Percentiles rank a stretch among this genome's conserved stretches.
These are phyloP conservation scores for Zaprionus camerounensis DNA, from an alignment of 1,140 invertebrate genomes.

Conservation along the genomic window DNA sequence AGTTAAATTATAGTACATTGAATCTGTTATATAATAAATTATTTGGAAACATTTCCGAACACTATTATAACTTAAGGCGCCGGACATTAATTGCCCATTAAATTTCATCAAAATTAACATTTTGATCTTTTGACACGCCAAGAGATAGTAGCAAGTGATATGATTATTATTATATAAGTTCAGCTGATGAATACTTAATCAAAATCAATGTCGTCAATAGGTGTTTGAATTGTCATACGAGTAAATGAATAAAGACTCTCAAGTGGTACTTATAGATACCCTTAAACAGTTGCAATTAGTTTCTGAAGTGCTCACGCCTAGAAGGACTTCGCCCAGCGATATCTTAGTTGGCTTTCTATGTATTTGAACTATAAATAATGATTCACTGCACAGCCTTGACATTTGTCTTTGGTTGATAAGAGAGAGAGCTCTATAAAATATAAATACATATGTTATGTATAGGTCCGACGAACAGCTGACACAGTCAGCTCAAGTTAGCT, in stretches of 20 bases:
- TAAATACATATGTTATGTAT: constrained; percentile 1
- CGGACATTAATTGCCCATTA: background rate
- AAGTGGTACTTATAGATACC: constrained; percentile 25
- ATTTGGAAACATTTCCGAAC: background rate
- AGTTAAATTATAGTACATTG: background rate
- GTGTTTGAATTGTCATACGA: constrained; percentile 34
- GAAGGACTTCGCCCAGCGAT: constrained; percentile 3
- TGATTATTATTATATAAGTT: constrained; percentile 37
- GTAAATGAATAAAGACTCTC: constrained; percentile 11
- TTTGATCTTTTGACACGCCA: background rate
- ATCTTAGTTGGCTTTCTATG: background rate
- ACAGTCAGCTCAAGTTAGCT: constrained; percentile 24
- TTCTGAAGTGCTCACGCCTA: constrained; percentile 3
- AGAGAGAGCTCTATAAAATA: constrained; percentile 14
- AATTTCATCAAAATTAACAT: constrained; percentile 9
- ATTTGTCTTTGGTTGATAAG: constrained; percentile 25
- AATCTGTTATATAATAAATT: background rate
- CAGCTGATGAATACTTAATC: constrained; percentile 17
- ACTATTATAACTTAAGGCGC: background rate
- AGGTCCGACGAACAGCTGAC: constrained; percentile 11
- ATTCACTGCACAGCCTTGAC: constrained; percentile 30
- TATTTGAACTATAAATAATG: background rate
- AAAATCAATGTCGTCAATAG: constrained; percentile 43
- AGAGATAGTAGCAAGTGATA: background rate
- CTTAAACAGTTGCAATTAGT: constrained; percentile 25